These are phyloP conservation scores for Phalacrocorax carbo DNA, from an alignment of 2,113 vertebrate genomes.

Conservation along the genomic window DNA sequence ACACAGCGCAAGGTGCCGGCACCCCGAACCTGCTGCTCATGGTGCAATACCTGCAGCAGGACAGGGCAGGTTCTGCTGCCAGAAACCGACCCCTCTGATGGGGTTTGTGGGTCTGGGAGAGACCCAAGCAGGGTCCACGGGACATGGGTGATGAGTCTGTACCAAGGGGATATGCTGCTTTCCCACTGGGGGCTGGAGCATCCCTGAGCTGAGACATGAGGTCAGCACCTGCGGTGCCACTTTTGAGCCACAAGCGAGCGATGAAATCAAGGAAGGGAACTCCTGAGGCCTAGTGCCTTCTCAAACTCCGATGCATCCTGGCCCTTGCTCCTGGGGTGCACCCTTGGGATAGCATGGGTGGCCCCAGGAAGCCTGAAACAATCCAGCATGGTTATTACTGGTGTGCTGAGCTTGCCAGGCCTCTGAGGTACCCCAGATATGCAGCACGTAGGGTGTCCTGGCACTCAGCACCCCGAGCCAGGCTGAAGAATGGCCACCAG, in stretches of 20 bases:
- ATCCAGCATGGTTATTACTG: neutral
- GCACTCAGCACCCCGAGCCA: neutral
- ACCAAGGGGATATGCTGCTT: neutral
- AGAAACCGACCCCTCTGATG: neutral
- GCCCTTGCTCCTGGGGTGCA: too few species aligned
- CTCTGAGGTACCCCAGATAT: neutral
- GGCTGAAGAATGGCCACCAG: neutral
- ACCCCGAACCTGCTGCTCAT: neutral
- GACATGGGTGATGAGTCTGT: neutral
- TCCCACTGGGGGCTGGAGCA: neutral
- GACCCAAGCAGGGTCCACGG: neutral
- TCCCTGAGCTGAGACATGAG: neutral
- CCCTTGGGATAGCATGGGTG: neutral
- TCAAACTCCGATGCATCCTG: neutral
- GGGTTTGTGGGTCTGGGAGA: neutral
- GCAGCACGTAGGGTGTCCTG: neutral
- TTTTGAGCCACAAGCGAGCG: neutral
- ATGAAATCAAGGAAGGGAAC: neutral
- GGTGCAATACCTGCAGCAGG: neutral
- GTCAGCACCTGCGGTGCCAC: neutral
- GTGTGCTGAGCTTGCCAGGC: neutral
- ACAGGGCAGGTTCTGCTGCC: neutral
- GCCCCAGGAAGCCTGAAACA: neutral
- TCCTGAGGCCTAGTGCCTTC: neutral
- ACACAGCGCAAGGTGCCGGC: rapidly evolving